A percentile compares a stretch with the other conserved stretches of the same genome.
phyloP scores from a whole-genome alignment of 2,797 vertebrate genomes.

The Coregonus ussuriensis region DNA sequence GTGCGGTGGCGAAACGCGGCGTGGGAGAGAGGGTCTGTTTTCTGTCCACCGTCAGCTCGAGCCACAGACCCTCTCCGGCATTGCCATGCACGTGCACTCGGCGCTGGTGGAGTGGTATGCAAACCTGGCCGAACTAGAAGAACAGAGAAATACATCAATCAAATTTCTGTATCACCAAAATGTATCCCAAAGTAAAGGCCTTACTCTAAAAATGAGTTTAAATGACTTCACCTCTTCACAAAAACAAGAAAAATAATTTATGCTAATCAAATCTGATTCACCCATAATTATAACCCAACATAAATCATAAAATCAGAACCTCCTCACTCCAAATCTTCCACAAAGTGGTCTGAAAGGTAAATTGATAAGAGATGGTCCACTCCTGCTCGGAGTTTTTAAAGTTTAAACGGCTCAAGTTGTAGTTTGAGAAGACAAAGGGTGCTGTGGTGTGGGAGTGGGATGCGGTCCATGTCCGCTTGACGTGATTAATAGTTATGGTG shows the following conservation, averaged over 20 bases:
- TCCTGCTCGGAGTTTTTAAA: background rate
- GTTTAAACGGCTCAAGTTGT: constrained; percentile 66
- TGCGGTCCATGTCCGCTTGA: constrained; percentile 74
- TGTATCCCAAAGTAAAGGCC: background rate
- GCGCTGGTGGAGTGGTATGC: background rate
- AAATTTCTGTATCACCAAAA: background rate
- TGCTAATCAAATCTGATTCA: background rate
- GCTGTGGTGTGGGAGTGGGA: constrained; percentile 73
- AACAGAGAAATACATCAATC: background rate
- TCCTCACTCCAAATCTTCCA: background rate
- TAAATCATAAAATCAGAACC: background rate
- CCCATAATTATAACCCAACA: constrained; percentile 7
- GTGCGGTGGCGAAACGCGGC: constrained; percentile 58
- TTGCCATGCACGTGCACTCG: constrained; percentile 9
- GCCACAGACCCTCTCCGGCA: constrained; percentile 19
- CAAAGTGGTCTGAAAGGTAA: constrained; percentile 1
- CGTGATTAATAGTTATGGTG: constrained; percentile 84
- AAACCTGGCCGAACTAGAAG: background rate
- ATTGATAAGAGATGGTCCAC: background rate
- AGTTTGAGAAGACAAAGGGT: constrained; percentile 72
- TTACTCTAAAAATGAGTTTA: background rate
- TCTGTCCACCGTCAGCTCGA: constrained; percentile 33
- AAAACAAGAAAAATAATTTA: background rate
- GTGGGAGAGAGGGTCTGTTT: constrained; percentile 34
- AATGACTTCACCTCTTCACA: background rate